Base-by-base conservation (phyloP, 2,113 vertebrate species). In the Dermatemys mawii region DNA sequence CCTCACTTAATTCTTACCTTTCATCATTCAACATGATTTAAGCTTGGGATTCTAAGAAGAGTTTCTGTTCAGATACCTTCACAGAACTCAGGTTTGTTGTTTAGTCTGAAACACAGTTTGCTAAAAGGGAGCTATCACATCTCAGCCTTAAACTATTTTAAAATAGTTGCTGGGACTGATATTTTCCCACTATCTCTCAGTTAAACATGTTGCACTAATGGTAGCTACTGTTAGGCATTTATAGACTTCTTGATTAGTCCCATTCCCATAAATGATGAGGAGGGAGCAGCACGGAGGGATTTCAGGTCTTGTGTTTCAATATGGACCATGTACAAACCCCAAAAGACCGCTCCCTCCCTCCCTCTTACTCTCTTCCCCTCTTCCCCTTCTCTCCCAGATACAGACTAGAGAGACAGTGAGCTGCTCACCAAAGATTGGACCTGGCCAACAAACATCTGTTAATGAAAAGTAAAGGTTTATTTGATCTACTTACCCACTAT, bases 11-110 rank as follows among this genome's bases (percentile, higher is more conserved):
- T 57, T 60, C 9, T 83, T 21, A 51, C 6, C 14, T 86, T 60
- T 91, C 63, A 27, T 44, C 5, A 1, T 50, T 3, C 83, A 22
- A 67, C 3, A 50, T 88, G 5, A 5, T 13, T 16, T 0, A 0
- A 6, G 4, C 24, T 67, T 82, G 2, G 16, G 17, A 67, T 84
- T 84, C 32, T 76, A 21, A 7, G 24, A 32, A 16, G 50, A 50
- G 10, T 76, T 95, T 78, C 9, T 49, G 11, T 81, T 78, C 17
- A 78, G 10, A 46, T 60, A 4, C 10, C 1, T 48, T 70, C 19
- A 70, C 38, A 38, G 19, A 70, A 70, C 38, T 70, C 63, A 38
- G 63, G 19, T 38, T 70, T 70, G 17, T 70, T 21, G n/a, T 38
- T 70, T 38, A 70, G n/a, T 70, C 63, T 70, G 63, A 70, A 70